A percentile compares a stretch with the other conserved stretches of the same genome.
These are phyloP conservation scores for Eurystomus gularis DNA, from an alignment of 2,113 vertebrate species.

Conservation along the genomic window DNA sequence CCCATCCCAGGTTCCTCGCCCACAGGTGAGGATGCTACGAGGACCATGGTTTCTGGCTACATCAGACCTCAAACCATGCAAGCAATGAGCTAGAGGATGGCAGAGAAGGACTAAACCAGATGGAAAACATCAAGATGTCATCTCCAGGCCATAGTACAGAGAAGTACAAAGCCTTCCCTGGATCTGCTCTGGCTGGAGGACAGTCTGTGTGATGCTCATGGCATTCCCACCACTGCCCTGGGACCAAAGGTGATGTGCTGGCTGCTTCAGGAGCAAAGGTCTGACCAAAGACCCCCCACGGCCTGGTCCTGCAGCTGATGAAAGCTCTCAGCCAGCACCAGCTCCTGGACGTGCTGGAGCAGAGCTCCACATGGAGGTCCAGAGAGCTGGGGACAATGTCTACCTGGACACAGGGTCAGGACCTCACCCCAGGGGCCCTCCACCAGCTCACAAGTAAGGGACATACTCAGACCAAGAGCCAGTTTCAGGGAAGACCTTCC, in stretches of 20 bases:
- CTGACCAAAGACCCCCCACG: too few species aligned
- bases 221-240: fast-evolving
- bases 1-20: neutral
- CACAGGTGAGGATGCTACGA: neutral
- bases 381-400: neutral
- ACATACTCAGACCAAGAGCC: fast-evolving
- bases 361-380: neutral
- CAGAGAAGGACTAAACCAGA: fast-evolving
- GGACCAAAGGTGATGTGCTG: fast-evolving
- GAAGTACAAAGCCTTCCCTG: neutral
- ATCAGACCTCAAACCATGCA: neutral
- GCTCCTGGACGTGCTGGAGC: neutral
- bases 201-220: too few species aligned
- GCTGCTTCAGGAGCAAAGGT: neutral
- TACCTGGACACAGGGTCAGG: neutral
- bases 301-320: too few species aligned
- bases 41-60: fast-evolving
- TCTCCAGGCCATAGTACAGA: neutral
- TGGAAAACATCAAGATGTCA: neutral
- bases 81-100: neutral
- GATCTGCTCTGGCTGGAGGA: too few species aligned
- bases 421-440: neutral
- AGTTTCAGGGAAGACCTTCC: neutral
- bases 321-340: too few species aligned
- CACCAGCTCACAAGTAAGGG: fast-evolving